Evolutionary conservation across 1,140 invertebrate species (phyloP).

Genomic region (Drosophila nannoptera): DNA sequence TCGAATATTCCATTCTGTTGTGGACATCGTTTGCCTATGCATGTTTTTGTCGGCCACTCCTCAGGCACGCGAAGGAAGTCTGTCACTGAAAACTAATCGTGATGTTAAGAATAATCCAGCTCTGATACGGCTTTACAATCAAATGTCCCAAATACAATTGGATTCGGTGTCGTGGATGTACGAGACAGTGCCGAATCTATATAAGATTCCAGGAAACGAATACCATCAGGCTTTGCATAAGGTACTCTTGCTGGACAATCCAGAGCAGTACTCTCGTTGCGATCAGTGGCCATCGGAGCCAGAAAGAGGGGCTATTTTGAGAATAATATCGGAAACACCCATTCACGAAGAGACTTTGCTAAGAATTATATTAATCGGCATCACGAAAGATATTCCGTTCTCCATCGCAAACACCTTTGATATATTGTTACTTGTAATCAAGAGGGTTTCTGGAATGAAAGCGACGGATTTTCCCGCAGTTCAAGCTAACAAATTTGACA

Average conservation of each 20-base stretch:
- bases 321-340: conserved; percentile 92
- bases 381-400: conserved; percentile 91
- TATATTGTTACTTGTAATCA: conserved; percentile 90
- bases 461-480: conserved; percentile 84
- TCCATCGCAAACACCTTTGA: conserved; percentile 91
- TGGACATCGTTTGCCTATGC: conserved; percentile 91
- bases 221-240: conserved; percentile 91
- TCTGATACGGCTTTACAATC: conserved; percentile 84
- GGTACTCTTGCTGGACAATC: conserved; percentile 90
- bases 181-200: conserved; percentile 87
- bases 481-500: conserved; percentile 89
- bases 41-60: conserved; percentile 90
- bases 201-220: conserved; percentile 86
- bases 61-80: conserved; percentile 85
- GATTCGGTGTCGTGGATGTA: conserved; percentile 93
- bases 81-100: conserved; percentile 66
- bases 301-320: conserved; percentile 88
- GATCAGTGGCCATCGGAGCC: conserved; percentile 97
- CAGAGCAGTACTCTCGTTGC: conserved; percentile 92
- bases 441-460: conserved; percentile 88
- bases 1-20: conserved; percentile 89
- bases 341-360: conserved; percentile 91
- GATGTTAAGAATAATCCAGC: conserved; percentile 69
- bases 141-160: conserved; percentile 88
- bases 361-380: conserved; percentile 89